These are phyloP conservation scores for Cotesia congregata DNA, from an alignment of 2,888 invertebrate genomes.

Conservation along the genomic window DNA sequence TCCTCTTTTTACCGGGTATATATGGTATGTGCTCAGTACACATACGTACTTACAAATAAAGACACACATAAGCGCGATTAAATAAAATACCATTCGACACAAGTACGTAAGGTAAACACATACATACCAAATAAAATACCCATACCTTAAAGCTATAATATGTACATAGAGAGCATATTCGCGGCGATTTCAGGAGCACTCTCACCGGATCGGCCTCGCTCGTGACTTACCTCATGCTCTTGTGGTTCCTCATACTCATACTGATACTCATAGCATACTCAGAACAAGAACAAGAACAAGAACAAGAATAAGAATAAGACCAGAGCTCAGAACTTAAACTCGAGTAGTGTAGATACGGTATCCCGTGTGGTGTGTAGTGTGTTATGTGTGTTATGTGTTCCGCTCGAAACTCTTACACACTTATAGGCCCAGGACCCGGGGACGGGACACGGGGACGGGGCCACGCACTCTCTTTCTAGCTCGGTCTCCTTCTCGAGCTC, in stretches of 20 bases:
- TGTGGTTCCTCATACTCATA: constrained; percentile 44
- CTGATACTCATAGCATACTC: neutral
- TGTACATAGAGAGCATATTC: constrained; percentile 33
- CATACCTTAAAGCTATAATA: neutral
- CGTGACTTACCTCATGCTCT: constrained; percentile 54
- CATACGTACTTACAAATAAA: constrained; percentile 11
- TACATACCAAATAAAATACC: neutral
- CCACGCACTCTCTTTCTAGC: constrained; percentile 45
- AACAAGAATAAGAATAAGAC: too few species aligned
- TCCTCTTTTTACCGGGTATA: neutral
- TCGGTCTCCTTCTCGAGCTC: constrained; percentile 32
- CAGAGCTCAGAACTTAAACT: constrained; percentile 4
- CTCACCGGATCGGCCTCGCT: constrained; percentile 52
- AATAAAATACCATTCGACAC: neutral
- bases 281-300: too few species aligned
- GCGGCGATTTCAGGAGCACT: constrained; percentile 49
- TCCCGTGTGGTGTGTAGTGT: too few species aligned
- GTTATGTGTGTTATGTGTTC: constrained; percentile 29
- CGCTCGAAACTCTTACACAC: constrained; percentile 15
- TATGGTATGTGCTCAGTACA: neutral
- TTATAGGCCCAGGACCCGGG: constrained; percentile 39
- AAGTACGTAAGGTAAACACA: neutral
- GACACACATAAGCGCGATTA: neutral
- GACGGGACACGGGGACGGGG: constrained; percentile 40
- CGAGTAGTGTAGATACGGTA: too few species aligned